Conservation (phyloP, 1,140 invertebrate species). For the Heterodera carotae region DNA sequence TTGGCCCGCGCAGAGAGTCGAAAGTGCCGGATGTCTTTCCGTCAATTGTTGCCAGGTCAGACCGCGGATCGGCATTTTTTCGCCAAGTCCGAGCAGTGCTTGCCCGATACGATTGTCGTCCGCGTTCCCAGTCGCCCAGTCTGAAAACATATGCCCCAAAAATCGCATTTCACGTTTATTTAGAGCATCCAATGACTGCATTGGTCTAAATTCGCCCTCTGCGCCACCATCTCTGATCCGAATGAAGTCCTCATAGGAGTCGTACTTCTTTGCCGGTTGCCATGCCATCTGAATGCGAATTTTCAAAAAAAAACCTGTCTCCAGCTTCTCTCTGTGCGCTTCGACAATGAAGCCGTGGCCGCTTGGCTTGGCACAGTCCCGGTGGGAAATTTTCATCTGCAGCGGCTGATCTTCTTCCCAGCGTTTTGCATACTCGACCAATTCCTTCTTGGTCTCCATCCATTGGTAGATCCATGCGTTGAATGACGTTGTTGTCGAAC, state of each 20-base stretch:
- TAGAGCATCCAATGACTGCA: not conserved
- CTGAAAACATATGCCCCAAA: not conserved
- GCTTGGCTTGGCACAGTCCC: not conserved
- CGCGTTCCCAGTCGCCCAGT: not conserved
- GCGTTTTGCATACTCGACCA: not conserved
- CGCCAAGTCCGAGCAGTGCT: not conserved
- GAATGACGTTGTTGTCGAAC: not conserved
- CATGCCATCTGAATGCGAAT: not conserved
- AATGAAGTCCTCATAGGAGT: not conserved
- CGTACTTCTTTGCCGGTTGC: not conserved
- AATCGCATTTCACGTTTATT: not conserved
- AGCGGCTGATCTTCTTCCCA: slow-evolving; percentile 5
- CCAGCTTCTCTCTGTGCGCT: not conserved
- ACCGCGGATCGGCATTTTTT: not conserved
- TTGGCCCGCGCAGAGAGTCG: not conserved
- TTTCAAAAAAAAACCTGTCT: not conserved
- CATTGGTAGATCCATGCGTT: not conserved
- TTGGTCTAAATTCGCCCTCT: not conserved
- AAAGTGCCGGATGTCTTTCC: not conserved
- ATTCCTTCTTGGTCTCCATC: not conserved
- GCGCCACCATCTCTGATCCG: not conserved
- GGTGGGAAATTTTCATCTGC: not conserved
- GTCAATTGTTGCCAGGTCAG: not conserved
- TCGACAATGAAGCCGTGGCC: not conserved
- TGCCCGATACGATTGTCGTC: not conserved